Evolutionary conservation across 1,140 invertebrate genomes (phyloP).

Genomic region (Ooceraea biroi): DNA sequence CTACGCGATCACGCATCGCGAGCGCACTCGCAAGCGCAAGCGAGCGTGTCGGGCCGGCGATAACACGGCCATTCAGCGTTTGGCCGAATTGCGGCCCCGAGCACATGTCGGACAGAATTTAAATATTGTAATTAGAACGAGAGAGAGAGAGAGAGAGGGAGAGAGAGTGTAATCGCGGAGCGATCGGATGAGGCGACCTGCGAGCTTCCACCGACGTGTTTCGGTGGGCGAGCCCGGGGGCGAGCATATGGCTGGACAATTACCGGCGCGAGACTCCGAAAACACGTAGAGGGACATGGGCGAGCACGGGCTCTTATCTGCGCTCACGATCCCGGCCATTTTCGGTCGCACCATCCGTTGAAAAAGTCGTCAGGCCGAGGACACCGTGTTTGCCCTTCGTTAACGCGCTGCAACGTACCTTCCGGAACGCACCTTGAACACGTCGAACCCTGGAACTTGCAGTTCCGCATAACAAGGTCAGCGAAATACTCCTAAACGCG

Average conservation of each 20-base stretch:
- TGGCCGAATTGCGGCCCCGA: conserved; percentile 21
- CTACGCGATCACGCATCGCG: conserved; percentile 27
- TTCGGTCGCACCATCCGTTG: conserved; percentile 38
- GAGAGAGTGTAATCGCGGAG: conserved; percentile 64
- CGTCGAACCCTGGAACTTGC: neutral
- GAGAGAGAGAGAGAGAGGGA: neutral
- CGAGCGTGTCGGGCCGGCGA: conserved; percentile 32
- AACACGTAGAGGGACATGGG: conserved; percentile 53
- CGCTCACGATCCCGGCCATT: conserved; percentile 62
- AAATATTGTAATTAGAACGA: conserved; percentile 84
- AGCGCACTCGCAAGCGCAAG: conserved; percentile 27
- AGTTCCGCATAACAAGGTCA: neutral
- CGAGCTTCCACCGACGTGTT: conserved; percentile 73
- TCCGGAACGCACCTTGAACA: neutral
- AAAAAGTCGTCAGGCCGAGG: conserved; percentile 8
- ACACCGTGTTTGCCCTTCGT: conserved; percentile 6
- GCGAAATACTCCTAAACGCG: neutral
- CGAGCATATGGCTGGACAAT: conserved; percentile 79
- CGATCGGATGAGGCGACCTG: conserved; percentile 74
- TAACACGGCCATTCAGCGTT: conserved; percentile 49
- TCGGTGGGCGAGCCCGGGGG: conserved; percentile 70
- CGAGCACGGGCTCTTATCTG: conserved; percentile 62
- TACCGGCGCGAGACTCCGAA: conserved; percentile 67
- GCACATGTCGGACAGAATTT: conserved; percentile 82
- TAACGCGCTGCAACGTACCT: conserved; percentile 56